Conservation (phyloP, 2,888 invertebrate genomes). For the Mesochorus sp. region DNA sequence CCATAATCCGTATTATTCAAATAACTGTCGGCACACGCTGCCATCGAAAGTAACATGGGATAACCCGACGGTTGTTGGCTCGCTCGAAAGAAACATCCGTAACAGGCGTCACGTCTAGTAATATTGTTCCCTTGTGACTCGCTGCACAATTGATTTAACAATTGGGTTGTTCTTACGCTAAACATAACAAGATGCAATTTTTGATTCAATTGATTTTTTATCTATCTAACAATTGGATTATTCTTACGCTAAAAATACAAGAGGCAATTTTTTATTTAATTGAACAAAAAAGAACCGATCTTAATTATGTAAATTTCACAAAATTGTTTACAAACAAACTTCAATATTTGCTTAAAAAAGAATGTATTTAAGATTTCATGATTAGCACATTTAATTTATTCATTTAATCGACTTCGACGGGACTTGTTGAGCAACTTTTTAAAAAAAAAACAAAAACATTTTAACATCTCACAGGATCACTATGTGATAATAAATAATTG, state of each 20-base stretch:
- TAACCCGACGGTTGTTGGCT: slow-evolving; percentile 77
- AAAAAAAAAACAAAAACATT: no score
- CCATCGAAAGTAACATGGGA: slow-evolving; percentile 73
- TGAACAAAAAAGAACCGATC: background rate
- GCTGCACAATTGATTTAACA: slow-evolving; percentile 86
- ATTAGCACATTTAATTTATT: no score
- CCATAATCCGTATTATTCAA: slow-evolving; percentile 73
- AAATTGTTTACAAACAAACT: no score
- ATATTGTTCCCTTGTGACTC: slow-evolving; percentile 86
- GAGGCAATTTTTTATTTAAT: background rate
- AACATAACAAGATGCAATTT: no score
- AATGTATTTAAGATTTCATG: no score
- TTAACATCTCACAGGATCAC: no score
- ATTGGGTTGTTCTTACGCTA: slow-evolving; percentile 82
- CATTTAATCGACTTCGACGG: no score
- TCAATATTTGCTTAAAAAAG: no score
- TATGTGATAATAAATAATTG: no score
- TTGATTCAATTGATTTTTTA: no score
- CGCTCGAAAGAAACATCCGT: slow-evolving; percentile 86
- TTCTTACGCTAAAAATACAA: slow-evolving; percentile 77
- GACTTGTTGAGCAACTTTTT: no score
- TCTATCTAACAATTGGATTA: slow-evolving; percentile 84
- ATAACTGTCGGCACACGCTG: slow-evolving; percentile 72
- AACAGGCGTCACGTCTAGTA: slow-evolving; percentile 85
- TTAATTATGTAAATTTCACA: no score